Conservation (phyloP, 1,140 invertebrate species). For the Watersipora subatra region DNA sequence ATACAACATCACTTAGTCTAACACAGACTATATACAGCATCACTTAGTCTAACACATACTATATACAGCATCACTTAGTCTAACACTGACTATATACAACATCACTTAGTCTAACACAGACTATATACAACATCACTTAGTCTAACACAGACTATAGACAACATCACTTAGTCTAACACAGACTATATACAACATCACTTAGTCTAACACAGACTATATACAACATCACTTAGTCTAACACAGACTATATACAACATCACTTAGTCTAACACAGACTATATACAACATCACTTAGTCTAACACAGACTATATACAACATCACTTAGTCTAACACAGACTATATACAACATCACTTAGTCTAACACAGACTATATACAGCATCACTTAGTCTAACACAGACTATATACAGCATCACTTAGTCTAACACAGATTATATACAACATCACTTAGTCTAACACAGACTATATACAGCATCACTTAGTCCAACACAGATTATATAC, state of each 20-base stretch:
- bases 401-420: neutral
- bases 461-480: neutral
- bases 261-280: neutral
- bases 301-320: neutral
- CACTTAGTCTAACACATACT: neutral
- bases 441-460: no score
- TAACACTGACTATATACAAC: neutral
- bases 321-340: neutral
- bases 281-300: no score
- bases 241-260: neutral
- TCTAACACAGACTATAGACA: neutral
- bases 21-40: neutral
- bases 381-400: neutral
- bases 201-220: neutral
- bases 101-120: neutral
- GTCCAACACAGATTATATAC: neutral
- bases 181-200: no score
- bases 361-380: neutral
- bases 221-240: no score
- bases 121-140: neutral
- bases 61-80: neutral
- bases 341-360: neutral
- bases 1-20: neutral
- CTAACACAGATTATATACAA: neutral
- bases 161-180: neutral